A percentile compares a stretch with the other conserved stretches of the same genome.
Conservation (phyloP, 2,113 vertebrate genomes). For the Nestor notabilis region DNA sequence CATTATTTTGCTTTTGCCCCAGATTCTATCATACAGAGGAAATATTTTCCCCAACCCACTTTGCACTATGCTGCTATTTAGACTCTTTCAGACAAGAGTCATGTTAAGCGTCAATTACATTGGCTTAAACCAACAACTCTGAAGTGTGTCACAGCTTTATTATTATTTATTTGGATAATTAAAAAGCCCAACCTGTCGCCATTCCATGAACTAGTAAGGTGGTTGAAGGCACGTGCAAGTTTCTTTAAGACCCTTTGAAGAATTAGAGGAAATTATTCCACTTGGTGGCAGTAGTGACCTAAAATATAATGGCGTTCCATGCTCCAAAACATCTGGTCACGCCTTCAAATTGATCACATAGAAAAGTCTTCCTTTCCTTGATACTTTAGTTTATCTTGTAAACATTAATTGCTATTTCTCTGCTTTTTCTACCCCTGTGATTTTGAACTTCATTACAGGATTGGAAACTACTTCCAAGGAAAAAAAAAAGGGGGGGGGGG, state of each 20-base stretch:
- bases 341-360: neutral
- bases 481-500: neutral
- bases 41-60: neutral
- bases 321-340: neutral
- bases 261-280: constrained; percentile 23
- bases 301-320: neutral
- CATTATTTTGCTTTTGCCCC: neutral
- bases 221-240: neutral
- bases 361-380: neutral
- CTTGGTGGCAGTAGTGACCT: constrained; percentile 58
- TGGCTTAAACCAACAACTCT: neutral
- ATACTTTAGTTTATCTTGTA: neutral
- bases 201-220: neutral
- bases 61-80: neutral
- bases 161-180: neutral
- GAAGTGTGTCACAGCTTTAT: neutral
- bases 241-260: neutral
- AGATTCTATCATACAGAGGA: neutral
- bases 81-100: neutral
- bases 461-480: neutral
- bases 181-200: neutral
- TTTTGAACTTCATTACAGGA: neutral
- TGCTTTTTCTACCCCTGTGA: neutral
- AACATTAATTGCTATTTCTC: neutral
- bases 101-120: neutral